phyloP scores from a whole-genome alignment of 2,797 vertebrate species.

The Rhynchonycteris naso region DNA sequence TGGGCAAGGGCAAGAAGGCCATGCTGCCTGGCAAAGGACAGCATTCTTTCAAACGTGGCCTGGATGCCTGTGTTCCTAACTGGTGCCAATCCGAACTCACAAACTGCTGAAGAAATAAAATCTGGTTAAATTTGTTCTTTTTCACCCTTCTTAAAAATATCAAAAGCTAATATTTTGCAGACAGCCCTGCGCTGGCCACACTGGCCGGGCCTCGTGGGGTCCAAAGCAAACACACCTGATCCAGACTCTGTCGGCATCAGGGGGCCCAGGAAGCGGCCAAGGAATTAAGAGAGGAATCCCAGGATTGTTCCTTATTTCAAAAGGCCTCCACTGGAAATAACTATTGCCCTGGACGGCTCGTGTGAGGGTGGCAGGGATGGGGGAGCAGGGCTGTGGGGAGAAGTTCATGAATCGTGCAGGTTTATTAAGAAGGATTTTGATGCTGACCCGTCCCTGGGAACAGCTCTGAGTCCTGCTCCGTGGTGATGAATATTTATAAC shows the following conservation, averaged over 20 bases:
- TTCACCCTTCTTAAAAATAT: conserved; percentile 79
- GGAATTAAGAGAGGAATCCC: conserved; percentile 83
- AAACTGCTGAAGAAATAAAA: conserved; percentile 79
- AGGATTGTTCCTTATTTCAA: conserved; percentile 76
- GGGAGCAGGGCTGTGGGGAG: neutral
- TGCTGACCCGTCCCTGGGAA: conserved; percentile 73
- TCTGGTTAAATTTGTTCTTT: conserved; percentile 77
- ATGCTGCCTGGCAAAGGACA: conserved; percentile 50
- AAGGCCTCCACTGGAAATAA: conserved; percentile 74
- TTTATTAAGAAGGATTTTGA: conserved; percentile 56
- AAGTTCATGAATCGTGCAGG: neutral
- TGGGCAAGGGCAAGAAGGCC: neutral
- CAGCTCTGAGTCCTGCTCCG: conserved; percentile 33
- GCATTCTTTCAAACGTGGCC: conserved; percentile 49
- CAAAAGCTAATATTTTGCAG: conserved; percentile 81
- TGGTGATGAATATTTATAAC: neutral
- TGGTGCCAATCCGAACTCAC: conserved; percentile 57
- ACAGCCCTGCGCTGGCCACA: conserved; percentile 65
- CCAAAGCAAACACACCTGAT: conserved; percentile 86
- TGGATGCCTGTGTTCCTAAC: conserved; percentile 62
- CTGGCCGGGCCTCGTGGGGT: conserved; percentile 65
- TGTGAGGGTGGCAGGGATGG: neutral
- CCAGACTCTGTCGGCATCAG: conserved; percentile 78
- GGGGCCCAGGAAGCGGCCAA: conserved; percentile 81
- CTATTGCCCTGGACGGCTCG: conserved; percentile 75